Percentiles rank a stretch among this genome's conserved stretches.
Evolutionary conservation across 2,888 invertebrate species (phyloP).

Genomic region (Heliconius cydno): DNA sequence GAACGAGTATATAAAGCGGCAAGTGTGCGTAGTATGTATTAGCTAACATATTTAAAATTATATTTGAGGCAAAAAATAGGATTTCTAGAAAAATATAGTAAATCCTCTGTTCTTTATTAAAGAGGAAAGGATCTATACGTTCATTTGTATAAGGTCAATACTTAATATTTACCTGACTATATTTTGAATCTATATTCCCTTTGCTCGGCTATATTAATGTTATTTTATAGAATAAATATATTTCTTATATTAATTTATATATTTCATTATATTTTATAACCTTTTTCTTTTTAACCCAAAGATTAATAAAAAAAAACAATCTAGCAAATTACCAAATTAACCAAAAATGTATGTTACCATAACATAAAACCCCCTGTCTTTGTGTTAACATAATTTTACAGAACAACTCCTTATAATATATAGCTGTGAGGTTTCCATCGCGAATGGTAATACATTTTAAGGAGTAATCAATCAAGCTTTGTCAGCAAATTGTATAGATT

Average conservation of each 20-base stretch:
- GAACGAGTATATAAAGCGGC: neutral
- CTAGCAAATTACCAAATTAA: neutral
- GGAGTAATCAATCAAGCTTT: constrained; percentile 79
- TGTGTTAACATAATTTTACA: neutral
- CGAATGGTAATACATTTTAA: constrained; percentile 62
- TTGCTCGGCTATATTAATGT: neutral
- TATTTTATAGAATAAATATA: neutral
- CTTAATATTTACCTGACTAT: too few species aligned
- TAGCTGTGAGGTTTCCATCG: constrained; percentile 32
- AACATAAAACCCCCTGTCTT: constrained; percentile 12
- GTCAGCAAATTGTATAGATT: constrained; percentile 73
- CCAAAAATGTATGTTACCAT: neutral
- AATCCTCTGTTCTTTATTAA: neutral
- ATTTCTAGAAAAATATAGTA: neutral
- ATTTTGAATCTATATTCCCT: neutral
- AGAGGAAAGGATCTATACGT: neutral
- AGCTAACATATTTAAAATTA: too few species aligned
- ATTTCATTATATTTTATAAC: neutral
- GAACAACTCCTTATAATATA: constrained; percentile 32
- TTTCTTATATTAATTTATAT: neutral
- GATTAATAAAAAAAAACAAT: neutral
- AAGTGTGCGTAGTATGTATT: neutral
- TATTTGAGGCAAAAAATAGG: neutral
- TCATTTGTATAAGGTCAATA: too few species aligned
- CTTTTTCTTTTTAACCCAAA: neutral